Evolutionary conservation across 2,797 vertebrate genomes (phyloP).

Genomic region (Cichlasoma orientale): DNA sequence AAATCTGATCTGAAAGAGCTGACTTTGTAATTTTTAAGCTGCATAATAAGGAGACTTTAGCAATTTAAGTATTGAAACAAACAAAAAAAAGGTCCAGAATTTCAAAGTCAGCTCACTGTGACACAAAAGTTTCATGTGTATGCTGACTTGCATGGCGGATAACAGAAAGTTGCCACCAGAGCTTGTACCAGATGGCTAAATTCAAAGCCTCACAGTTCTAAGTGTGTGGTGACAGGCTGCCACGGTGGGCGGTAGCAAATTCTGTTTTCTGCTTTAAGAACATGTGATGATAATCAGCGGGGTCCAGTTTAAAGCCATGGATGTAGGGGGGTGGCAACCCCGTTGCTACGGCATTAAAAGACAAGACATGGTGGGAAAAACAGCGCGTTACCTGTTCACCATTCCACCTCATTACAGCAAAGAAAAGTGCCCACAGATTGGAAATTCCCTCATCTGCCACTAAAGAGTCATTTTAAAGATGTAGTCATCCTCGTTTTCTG

Average conservation of each 20-base stretch:
- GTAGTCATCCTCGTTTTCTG: slow-evolving; percentile 1
- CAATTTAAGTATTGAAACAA: background rate
- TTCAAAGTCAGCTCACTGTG: background rate
- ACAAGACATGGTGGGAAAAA: background rate
- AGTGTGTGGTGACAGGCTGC: slow-evolving; percentile 69
- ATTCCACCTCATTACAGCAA: slow-evolving; percentile 19
- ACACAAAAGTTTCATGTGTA: slow-evolving; percentile 4
- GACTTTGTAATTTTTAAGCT: background rate
- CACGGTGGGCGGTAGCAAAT: slow-evolving; percentile 68
- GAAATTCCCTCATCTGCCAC: slow-evolving; percentile 12
- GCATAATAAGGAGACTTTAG: background rate
- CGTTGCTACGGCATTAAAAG: slow-evolving; percentile 21
- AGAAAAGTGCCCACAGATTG: slow-evolving; percentile 3
- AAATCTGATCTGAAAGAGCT: background rate
- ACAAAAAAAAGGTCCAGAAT: background rate
- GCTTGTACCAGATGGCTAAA: slow-evolving; percentile 69
- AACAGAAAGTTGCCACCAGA: slow-evolving; percentile 46
- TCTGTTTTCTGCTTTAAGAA: slow-evolving; percentile 58
- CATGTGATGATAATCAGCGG: slow-evolving; percentile 60
- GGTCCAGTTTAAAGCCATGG: slow-evolving; percentile 50
- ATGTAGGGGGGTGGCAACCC: slow-evolving; percentile 8
- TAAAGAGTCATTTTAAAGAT: slow-evolving; percentile 34
- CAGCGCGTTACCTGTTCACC: slow-evolving; percentile 23
- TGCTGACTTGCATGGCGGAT: slow-evolving; percentile 15
- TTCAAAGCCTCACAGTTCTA: slow-evolving; percentile 64